Evolutionary conservation across 2,113 vertebrate species (phyloP).

Genomic region (Caretta caretta): DNA sequence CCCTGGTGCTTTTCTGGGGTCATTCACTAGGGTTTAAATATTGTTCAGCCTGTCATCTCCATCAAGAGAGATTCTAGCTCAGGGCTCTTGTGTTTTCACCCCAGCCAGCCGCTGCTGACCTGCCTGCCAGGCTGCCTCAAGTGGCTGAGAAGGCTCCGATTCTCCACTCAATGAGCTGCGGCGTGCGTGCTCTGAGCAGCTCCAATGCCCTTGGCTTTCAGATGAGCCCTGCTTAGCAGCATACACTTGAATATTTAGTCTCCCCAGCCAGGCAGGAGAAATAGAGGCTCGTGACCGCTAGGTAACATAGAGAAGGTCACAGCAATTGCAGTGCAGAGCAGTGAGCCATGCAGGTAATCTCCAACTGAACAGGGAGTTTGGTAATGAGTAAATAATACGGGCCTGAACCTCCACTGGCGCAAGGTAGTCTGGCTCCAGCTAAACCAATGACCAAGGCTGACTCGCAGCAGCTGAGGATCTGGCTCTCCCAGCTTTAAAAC

Average conservation of each 20-base stretch:
- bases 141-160: not conserved
- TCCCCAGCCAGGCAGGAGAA: not conserved
- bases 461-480: not conserved
- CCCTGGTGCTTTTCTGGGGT: not conserved
- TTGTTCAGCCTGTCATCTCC: not conserved
- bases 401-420: not conserved
- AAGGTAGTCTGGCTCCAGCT: not conserved
- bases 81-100: not conserved
- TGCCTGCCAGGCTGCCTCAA: not conserved
- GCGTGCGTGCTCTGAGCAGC: not conserved
- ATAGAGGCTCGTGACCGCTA: not conserved
- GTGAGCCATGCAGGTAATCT: rapidly evolving
- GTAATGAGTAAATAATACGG: not conserved
- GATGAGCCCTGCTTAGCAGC: rapidly evolving
- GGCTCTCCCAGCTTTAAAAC: not conserved
- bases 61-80: not conserved
- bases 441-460: not conserved
- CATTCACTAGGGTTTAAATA: not conserved
- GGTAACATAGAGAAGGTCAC: rapidly evolving
- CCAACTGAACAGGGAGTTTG: not conserved
- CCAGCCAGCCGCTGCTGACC: not conserved
- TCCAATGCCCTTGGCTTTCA: not conserved
- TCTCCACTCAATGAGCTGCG: not conserved
- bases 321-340: not conserved
- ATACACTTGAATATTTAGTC: not conserved